Conservation (phyloP, 2,797 vertebrate genomes). For the Micrastur ruficollis region DNA sequence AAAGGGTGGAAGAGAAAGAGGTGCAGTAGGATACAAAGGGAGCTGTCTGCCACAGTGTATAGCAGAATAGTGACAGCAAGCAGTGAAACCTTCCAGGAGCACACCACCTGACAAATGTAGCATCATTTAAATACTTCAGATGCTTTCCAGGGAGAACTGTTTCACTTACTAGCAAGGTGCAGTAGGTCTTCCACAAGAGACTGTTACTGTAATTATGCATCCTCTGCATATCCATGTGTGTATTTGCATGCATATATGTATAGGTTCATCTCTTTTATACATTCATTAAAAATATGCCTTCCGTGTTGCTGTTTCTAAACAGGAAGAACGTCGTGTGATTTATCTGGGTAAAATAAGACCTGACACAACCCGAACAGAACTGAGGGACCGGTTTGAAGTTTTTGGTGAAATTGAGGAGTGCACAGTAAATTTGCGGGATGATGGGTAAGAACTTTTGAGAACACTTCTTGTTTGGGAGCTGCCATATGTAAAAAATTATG, state of each 20-base stretch:
- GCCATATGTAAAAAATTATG: conserved; percentile 48
- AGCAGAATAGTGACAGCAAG: background rate
- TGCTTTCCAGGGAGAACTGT: background rate
- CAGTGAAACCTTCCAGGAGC: background rate
- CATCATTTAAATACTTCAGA: background rate
- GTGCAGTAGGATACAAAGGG: background rate
- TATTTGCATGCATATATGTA: background rate
- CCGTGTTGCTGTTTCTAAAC: conserved; percentile 54
- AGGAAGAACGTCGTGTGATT: conserved; percentile 97
- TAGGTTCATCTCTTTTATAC: background rate
- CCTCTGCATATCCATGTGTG: background rate
- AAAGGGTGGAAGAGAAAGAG: background rate
- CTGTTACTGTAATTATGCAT: background rate
- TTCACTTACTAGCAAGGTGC: background rate
- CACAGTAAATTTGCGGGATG: conserved; percentile 92
- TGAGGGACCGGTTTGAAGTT: conserved; percentile 96
- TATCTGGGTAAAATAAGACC: conserved; percentile 93
- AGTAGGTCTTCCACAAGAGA: background rate
- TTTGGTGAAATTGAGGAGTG: conserved; percentile 99
- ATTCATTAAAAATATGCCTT: background rate
- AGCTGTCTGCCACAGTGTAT: background rate
- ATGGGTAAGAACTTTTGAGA: conserved; percentile 86
- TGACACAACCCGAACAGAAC: conserved; percentile 89
- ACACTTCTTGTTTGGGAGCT: conserved; percentile 70
- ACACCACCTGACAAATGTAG: background rate